Conservation (phyloP, 2,888 invertebrate species). For the Plagodis pulveraria region DNA sequence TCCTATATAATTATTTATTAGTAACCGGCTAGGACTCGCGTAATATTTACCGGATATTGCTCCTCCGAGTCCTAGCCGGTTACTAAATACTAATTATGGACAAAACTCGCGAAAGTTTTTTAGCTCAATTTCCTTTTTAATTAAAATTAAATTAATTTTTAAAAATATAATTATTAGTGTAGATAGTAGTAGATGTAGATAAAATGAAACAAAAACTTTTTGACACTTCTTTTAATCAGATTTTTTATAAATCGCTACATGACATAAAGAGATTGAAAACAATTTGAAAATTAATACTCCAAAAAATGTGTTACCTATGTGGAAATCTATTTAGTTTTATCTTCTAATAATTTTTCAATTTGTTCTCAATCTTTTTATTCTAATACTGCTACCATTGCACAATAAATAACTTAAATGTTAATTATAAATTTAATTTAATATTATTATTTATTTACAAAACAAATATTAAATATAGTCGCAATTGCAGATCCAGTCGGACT, state of each 20-base stretch:
- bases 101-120: too few species aligned
- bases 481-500: constrained; percentile 57
- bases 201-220: constrained; percentile 43
- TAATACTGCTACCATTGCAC: constrained; percentile 84
- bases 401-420: constrained; percentile 80
- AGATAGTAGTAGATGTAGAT: background rate
- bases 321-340: constrained; percentile 10
- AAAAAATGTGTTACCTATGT: constrained; percentile 23
- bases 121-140: too few species aligned
- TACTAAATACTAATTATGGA: too few species aligned
- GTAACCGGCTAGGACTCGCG: too few species aligned
- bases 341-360: constrained; percentile 39
- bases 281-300: constrained; percentile 18
- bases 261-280: constrained; percentile 47
- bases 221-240: constrained; percentile 65
- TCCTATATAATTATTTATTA: too few species aligned
- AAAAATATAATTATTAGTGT: too few species aligned
- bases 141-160: too few species aligned
- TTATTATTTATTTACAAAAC: constrained; percentile 51
- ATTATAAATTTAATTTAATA: constrained; percentile 49
- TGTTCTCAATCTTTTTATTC: constrained; percentile 60
- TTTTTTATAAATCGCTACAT: constrained; percentile 73
- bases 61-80: too few species aligned
- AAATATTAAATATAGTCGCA: constrained; percentile 50
- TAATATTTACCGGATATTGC: too few species aligned